Base-by-base conservation (phyloP, 1,140 invertebrate genomes). In the Centruroides vittatus region DNA sequence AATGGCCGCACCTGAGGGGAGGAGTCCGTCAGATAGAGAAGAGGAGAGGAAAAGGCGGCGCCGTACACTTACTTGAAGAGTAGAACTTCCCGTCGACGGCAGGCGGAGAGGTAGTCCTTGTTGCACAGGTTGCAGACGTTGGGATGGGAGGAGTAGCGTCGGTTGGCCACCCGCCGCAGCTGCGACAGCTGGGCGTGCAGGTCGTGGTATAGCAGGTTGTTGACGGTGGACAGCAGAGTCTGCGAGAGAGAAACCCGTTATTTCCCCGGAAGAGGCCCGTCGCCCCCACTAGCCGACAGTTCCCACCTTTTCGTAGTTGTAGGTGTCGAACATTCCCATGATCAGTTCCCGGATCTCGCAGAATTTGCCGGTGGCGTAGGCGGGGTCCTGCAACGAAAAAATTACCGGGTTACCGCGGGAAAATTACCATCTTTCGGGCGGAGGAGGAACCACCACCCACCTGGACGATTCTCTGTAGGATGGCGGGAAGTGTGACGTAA, bases 321-420 rank as follows among this genome's bases (percentile, higher is more conserved):
- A 81, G 8, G 77, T 79, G 57, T 79, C 78, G 48, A 81, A 64
- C 78, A 81, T 80, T 57, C 76, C 78, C 63, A 75, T 66, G 55
- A 79, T 70, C 5, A 79, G 69, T 58, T 80, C 77, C 63, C 76
- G 71, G 11, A 82, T 75, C 69, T 81, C 79, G 4, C 75, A 75
- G 71, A 81, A 79, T 59, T 78, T 79, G 6, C 78, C 77, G 35
- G 72, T 73, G 55, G 73, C 76, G 66, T 79, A 79, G 0, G 74
- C 73, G 5, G 79, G 78, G 62, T 80, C 77, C 71, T 78, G 65
- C 23, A 23, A 23, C 23, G 23, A 2, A 23, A 23, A 23, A 23
- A 23, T 23, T 2, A 23, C 23, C 23, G 23, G 23, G 23, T 23
- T 23, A 23, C 23, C 23, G 23, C 23, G 23, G 23, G 23, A 2